A percentile compares a stretch with the other conserved stretches of the same genome.
Evolutionary conservation across 2,797 vertebrate species (phyloP).

Genomic region (Dendrocincla tyrannina): DNA sequence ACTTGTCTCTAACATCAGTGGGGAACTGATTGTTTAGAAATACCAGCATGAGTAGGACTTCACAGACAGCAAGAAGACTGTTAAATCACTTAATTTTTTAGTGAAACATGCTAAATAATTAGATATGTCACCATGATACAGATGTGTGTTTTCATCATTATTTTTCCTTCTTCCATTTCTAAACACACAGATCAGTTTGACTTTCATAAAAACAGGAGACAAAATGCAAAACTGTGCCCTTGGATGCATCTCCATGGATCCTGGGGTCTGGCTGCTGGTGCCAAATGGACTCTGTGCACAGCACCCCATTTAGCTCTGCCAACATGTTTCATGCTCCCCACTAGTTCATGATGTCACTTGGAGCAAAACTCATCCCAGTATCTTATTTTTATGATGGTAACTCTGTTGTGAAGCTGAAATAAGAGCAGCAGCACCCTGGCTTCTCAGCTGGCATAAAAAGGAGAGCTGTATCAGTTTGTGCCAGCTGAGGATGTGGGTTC

Average conservation of each 20-base stretch:
- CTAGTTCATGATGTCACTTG: constrained; percentile 24
- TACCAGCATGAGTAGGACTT: neutral
- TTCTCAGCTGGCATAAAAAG: neutral
- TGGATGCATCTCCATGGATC: neutral
- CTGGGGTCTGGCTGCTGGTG: neutral
- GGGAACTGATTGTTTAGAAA: neutral
- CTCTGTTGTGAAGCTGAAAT: neutral
- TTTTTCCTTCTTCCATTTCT: neutral
- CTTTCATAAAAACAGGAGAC: neutral
- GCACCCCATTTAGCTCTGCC: neutral
- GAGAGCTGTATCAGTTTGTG: neutral
- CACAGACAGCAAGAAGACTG: neutral
- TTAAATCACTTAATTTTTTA: neutral
- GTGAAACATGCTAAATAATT: neutral
- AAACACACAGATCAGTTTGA: neutral
- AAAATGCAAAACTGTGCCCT: neutral
- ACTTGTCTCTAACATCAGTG: neutral
- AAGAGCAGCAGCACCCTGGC: constrained; percentile 10
- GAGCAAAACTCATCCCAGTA: neutral
- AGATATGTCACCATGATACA: neutral
- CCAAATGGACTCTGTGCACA: neutral
- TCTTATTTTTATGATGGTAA: neutral
- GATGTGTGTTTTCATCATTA: neutral
- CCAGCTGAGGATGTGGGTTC: constrained; percentile 13
- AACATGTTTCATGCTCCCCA: neutral